Base-by-base conservation (phyloP, 2,797 vertebrate genomes). In the Miopithecus talapoin region DNA sequence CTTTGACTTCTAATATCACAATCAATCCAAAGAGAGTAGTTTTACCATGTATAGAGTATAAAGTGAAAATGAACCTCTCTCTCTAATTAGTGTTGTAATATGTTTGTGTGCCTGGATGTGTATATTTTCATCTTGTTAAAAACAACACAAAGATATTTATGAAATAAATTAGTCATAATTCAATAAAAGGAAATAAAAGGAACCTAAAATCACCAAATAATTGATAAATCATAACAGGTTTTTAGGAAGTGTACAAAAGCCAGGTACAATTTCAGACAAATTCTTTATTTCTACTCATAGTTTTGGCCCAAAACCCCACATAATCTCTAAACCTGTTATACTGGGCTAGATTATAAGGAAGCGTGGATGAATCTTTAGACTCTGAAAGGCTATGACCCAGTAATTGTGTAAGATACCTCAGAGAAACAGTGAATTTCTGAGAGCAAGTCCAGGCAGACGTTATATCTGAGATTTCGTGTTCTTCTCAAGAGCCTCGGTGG, bases 11-110 rank as follows among this genome's bases (percentile, higher is more conserved):
- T 41, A 80, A 97, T 94, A 79, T 86, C 89, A 50, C 5, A 87
- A 93, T 97, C 91, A 80, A 96, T 94, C 88, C 80, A 93, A 97
- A 95, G 79, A 94, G 79, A 93, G 22, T 43, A 89, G 22, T 86
- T 97, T 92, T 86, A 61, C n/a, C 19, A 36, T 84, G 74, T 39
- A 13, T 22, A 75, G 33, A 93, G 13, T 5, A 30, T 90, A 95
- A 94, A 85, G 95, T 91, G 61, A 95, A 97, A 95, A 92, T 74
- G 39, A 33, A 41, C 17, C 9, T 76, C n/a, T 91, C 8, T 78
- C 9, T 55, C 2, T 94, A 41, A 72, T 80, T 75, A 94, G 53
- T 26, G 59, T 89, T 90, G 93, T 89, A 95, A 79, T 79, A n/a
- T 46, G 39, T 48, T 1, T 50, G 43, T n/a, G 2, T 22, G 16